Evolutionary conservation across 2,797 vertebrate genomes (phyloP).

Genomic region (Diplodus puntazzo): DNA sequence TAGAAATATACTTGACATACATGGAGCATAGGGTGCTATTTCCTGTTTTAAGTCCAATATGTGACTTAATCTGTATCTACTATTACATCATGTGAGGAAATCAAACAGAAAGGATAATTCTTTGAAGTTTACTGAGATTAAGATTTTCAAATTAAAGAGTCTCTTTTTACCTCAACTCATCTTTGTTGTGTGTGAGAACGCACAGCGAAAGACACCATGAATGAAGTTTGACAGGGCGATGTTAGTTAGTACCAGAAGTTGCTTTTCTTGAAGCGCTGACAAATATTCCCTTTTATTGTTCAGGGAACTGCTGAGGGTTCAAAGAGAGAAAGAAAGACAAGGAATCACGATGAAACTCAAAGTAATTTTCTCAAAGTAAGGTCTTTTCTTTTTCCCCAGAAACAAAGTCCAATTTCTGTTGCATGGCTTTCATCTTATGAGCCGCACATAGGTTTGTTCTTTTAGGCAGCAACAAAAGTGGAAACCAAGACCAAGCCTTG

Average conservation of each 20-base stretch:
- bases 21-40: not conserved
- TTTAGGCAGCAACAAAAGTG: slow-evolving; percentile 15
- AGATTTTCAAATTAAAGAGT: not conserved
- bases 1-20: not conserved
- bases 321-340: slow-evolving; percentile 13
- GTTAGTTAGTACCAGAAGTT: slow-evolving; percentile 3
- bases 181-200: not conserved
- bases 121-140: not conserved
- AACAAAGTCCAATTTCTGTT: not conserved
- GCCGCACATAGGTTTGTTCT: slow-evolving; percentile 7
- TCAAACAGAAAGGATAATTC: not conserved
- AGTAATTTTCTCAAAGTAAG: not conserved
- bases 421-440: slow-evolving; percentile 10
- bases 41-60: not conserved
- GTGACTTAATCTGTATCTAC: not conserved
- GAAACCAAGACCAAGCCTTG: slow-evolving; percentile 38
- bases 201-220: not conserved
- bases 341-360: slow-evolving; percentile 1
- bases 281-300: slow-evolving; percentile 15
- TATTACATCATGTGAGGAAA: not conserved
- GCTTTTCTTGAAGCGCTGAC: slow-evolving; percentile 23
- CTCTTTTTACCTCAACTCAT: not conserved
- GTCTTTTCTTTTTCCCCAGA: not conserved
- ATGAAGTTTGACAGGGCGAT: slow-evolving; percentile 5
- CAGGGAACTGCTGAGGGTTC: slow-evolving; percentile 8